A percentile compares a stretch with the other conserved stretches of the same genome.
phyloP scores from a whole-genome alignment of 2,797 vertebrate species.

The Macropodus opercularis region DNA sequence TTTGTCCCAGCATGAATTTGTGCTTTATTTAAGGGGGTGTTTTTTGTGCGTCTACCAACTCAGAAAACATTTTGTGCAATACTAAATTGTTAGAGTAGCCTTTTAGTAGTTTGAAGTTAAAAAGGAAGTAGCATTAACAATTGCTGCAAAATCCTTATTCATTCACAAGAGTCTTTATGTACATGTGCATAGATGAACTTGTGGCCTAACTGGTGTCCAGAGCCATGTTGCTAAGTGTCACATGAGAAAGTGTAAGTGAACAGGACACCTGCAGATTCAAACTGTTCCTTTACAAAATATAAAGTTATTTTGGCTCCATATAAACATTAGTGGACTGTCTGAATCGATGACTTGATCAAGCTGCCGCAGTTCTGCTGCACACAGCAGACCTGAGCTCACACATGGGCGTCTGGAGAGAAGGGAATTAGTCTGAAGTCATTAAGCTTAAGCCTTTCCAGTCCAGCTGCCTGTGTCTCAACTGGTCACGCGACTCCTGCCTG shows the following conservation, averaged over 20 bases:
- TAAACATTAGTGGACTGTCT: background rate
- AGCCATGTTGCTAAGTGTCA: too few species aligned
- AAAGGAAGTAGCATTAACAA: background rate
- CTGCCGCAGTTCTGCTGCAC: conserved; percentile 18
- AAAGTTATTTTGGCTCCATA: background rate
- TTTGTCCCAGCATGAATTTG: conserved; percentile 35
- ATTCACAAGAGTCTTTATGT: too few species aligned
- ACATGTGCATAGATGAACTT: too few species aligned
- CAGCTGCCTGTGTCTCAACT: conserved; percentile 33
- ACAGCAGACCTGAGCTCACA: conserved; percentile 34
- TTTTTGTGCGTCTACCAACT: too few species aligned
- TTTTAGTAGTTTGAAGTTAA: background rate
- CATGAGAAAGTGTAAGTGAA: too few species aligned
- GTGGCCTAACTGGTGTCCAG: too few species aligned
- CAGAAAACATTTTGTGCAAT: too few species aligned
- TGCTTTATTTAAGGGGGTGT: too few species aligned
- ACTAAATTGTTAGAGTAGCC: too few species aligned
- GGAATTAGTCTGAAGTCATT: conserved; percentile 43
- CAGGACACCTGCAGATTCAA: too few species aligned
- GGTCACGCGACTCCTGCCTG: conserved; percentile 50
- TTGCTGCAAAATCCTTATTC: too few species aligned
- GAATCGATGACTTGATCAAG: background rate
- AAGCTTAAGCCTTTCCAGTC: conserved; percentile 51
- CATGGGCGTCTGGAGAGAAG: conserved; percentile 31
- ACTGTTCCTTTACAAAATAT: too few species aligned